Base-by-base conservation (phyloP, 37 sponge, comb jelly and placozoan species). In the Aphrocallistes beatrix region DNA sequence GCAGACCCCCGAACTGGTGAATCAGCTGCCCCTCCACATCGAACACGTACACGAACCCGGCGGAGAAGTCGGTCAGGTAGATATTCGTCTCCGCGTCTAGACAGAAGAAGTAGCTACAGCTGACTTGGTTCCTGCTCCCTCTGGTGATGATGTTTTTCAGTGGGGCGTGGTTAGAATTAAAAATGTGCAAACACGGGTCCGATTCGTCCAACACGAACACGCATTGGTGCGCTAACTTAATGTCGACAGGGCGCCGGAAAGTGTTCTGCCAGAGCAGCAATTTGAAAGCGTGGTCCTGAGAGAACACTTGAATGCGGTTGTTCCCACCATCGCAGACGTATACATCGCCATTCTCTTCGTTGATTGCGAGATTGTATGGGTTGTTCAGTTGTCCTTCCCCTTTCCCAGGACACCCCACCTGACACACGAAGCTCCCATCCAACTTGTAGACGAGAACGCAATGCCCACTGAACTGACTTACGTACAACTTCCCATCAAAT, bases 81-180 rank as follows among this genome's bases (percentile, higher is more conserved):
- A 60, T 13, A 60, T 60, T 3, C 6, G 28, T 6, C 32, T 60
- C 75, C 34, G 75, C 8, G 34, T 60, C 75, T 13, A 60, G 75
- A 60, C 75, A 60, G 75, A 60, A 60, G 75, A 60, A 60, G 75
- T 60, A 60, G 34, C 75, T 60, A 30, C 75, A 60, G 34, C 75
- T 32, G 6, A 60, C 34, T 3, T 60, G 75, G 6, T 60, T 3
- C 25, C 28, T 60, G 34, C 17, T 32, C 21, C 75, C 75, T 60
- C 75, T 60, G 75, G 25, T 19, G 10, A 60, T 60, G 75, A 60
- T 60, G 34, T 30, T 60, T 8, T 13, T 19, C 34, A 60, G 75
- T 30, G 75, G 75, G 21, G 75, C 75, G 75, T 60, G 75, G 75
- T 60, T 60, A 3, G 75, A 60, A 13, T 60, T 60, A 13, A 60